These are phyloP conservation scores for Ceramica pisi DNA, from an alignment of 2,888 invertebrate genomes.

Conservation along the genomic window DNA sequence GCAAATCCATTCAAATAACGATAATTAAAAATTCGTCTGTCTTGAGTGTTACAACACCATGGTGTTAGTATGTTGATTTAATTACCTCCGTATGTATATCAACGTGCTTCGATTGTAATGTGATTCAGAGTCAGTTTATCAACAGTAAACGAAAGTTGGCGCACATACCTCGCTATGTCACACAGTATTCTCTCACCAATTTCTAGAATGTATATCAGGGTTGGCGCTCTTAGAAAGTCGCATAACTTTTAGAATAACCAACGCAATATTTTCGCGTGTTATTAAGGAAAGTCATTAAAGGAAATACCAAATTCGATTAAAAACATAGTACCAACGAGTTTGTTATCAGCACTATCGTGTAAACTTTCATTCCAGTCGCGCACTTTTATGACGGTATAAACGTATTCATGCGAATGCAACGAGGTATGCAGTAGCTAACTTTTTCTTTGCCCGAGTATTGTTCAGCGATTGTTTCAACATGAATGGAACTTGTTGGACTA, in stretches of 20 bases:
- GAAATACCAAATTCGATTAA: constrained; percentile 20
- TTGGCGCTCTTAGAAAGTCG: constrained; percentile 65
- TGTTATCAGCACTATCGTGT: constrained; percentile 57
- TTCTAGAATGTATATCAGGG: constrained; percentile 60
- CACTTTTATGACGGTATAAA: constrained; percentile 51
- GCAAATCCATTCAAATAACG: constrained; percentile 27
- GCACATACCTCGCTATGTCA: constrained; percentile 34
- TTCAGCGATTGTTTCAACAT: constrained; percentile 57
- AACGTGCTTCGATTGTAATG: constrained; percentile 49
- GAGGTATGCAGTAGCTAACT: constrained; percentile 45
- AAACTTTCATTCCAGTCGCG: constrained; percentile 57
- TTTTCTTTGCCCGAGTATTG: constrained; percentile 54
- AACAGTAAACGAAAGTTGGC: constrained; percentile 63
- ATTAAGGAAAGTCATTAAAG: constrained; percentile 11
- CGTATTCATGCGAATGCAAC: constrained; percentile 37
- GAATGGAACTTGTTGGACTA: constrained; percentile 42
- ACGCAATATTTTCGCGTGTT: not conserved
- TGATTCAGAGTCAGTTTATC: constrained; percentile 61
- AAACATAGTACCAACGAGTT: constrained; percentile 32
- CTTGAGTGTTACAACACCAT: constrained; percentile 25
- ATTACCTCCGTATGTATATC: constrained; percentile 36
- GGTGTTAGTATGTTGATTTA: constrained; percentile 58
- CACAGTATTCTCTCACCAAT: constrained; percentile 50
- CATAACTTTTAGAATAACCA: not conserved
- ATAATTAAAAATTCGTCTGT: constrained; percentile 43